phyloP scores from a whole-genome alignment of 2,888 invertebrate genomes.

The Argyra leucocephala region DNA sequence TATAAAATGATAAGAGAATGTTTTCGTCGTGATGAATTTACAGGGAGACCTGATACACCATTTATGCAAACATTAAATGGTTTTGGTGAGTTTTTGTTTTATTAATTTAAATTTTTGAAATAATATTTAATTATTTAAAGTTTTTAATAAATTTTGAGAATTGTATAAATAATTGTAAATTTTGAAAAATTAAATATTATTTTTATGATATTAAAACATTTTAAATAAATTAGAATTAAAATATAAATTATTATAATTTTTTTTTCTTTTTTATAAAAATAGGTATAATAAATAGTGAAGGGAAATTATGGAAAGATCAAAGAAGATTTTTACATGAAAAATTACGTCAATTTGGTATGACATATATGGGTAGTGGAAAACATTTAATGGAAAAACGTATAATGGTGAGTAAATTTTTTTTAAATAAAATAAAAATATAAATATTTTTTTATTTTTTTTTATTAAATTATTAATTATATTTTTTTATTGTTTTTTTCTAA shows the following conservation, averaged over 20 bases:
- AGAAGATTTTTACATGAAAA: constrained; percentile 78
- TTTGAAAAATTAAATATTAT: not conserved
- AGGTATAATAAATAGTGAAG: constrained; percentile 86
- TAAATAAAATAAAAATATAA: constrained; percentile 9
- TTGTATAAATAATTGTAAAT: not conserved
- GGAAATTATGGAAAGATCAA: constrained; percentile 83
- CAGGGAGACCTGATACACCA: constrained; percentile 76
- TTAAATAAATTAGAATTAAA: constrained; percentile 7
- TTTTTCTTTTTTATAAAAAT: constrained; percentile 27
- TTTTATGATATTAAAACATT: not conserved
- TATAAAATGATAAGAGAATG: constrained; percentile 76
- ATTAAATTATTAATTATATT: constrained; percentile 8
- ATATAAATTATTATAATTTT: constrained; percentile 12
- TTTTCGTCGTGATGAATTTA: constrained; percentile 77
- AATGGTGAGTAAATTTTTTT: constrained; percentile 51
- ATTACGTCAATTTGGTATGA: constrained; percentile 78
- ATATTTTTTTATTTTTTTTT: constrained; percentile 6
- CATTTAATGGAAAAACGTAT: constrained; percentile 75
- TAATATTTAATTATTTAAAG: not conserved
- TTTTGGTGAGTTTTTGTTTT: constrained; percentile 62
- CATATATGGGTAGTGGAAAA: constrained; percentile 69
- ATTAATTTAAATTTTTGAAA: not conserved
- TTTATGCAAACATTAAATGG: constrained; percentile 79
- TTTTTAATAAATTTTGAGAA: not conserved
- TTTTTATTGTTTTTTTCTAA: constrained; percentile 9